Percentiles rank a stretch among this genome's conserved stretches.
Evolutionary conservation across 2,113 vertebrate genomes (phyloP).

Genomic region (Laterallus jamaicensis): DNA sequence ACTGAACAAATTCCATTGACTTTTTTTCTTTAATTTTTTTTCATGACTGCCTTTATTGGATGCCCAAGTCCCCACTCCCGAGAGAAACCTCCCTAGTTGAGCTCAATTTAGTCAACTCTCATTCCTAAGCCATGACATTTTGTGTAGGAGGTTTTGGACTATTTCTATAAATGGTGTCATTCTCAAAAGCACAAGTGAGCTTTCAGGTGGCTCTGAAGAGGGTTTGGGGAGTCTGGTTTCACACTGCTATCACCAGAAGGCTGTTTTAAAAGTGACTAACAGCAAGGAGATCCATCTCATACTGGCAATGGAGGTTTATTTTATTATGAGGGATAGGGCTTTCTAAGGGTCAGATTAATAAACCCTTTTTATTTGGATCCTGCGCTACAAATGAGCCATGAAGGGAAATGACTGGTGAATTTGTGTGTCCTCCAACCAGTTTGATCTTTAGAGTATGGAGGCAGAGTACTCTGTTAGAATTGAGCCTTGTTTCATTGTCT

Average conservation of each 20-base stretch:
- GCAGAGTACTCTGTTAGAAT: not conserved
- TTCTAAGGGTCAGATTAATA: not conserved
- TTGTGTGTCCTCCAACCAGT: not conserved
- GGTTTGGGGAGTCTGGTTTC: not conserved
- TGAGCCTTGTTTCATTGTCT: not conserved
- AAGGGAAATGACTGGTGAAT: not conserved
- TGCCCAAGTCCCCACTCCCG: not conserved
- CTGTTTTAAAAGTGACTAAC: not conserved
- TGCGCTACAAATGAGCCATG: not conserved
- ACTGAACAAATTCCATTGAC: not conserved
- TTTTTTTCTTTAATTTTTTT: not conserved
- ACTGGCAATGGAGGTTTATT: not conserved
- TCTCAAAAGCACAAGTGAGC: not conserved
- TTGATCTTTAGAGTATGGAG: fast-evolving
- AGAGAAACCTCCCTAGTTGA: not conserved
- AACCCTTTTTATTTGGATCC: not conserved
- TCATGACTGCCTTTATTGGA: not conserved
- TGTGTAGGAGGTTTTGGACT: not conserved
- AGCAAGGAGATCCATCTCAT: not conserved
- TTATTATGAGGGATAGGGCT: not conserved
- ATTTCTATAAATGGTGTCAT: not conserved
- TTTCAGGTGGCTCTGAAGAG: not conserved
- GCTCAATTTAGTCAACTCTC: not conserved
- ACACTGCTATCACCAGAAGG: not conserved
- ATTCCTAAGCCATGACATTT: conserved; percentile 21